Conservation (phyloP, 2,888 invertebrate genomes). For the Idaea aversata region DNA sequence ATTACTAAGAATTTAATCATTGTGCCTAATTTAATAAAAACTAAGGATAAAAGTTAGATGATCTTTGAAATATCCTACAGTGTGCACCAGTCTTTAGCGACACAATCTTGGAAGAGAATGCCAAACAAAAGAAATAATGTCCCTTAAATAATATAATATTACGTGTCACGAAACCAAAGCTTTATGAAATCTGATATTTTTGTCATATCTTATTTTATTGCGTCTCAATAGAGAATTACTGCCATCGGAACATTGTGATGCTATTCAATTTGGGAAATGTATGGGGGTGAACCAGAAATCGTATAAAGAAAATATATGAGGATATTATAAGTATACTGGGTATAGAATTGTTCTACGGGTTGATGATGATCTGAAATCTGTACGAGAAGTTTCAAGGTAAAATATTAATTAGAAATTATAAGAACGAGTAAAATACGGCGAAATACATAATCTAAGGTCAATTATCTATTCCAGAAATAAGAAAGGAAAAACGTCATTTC, state of each 20-base stretch:
- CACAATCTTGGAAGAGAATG: slow-evolving; percentile 51
- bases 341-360: background rate
- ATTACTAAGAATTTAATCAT: no score
- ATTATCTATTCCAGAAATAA: slow-evolving; percentile 1
- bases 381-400: background rate
- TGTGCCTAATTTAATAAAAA: background rate
- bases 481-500: background rate
- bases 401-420: no score
- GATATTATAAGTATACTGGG: background rate
- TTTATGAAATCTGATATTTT: slow-evolving; percentile 81
- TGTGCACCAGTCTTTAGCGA: slow-evolving; percentile 48
- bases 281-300: slow-evolving; percentile 42
- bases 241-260: slow-evolving; percentile 49
- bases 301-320: slow-evolving; percentile 1
- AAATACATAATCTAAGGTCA: no score
- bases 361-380: background rate
- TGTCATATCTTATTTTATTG: slow-evolving; percentile 80
- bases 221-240: slow-evolving; percentile 68
- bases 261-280: slow-evolving; percentile 61
- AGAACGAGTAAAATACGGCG: background rate
- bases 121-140: slow-evolving; percentile 73
- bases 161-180: slow-evolving; percentile 76
- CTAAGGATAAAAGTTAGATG: slow-evolving; percentile 8
- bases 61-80: slow-evolving; percentile 35
- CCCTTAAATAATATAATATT: slow-evolving; percentile 76